Conservation (phyloP, 2,797 vertebrate species). For the Dallia pectoralis region DNA sequence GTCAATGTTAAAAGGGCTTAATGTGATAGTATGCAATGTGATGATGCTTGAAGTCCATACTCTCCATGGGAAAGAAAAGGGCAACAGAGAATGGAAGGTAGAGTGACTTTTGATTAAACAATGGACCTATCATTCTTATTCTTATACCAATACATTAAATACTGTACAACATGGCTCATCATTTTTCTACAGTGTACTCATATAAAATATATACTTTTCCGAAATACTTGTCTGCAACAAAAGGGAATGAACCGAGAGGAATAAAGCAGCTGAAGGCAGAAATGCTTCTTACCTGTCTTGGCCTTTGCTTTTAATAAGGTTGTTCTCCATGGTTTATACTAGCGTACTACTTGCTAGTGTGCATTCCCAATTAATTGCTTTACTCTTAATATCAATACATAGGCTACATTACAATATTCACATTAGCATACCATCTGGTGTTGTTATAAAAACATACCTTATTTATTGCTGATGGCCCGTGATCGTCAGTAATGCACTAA, state of each 20-base stretch:
- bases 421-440: slow-evolving; percentile 5
- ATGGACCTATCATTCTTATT: background rate
- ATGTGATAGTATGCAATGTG: background rate
- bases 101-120: background rate
- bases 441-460: slow-evolving; percentile 6
- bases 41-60: background rate
- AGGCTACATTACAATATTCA: background rate
- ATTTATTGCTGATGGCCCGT: background rate
- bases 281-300: background rate
- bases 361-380: background rate
- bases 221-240: slow-evolving; percentile 42
- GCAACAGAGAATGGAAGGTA: background rate
- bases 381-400: background rate
- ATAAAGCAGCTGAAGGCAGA: background rate
- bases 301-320: background rate
- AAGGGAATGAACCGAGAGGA: slow-evolving; percentile 19
- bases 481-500: background rate
- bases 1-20: background rate
- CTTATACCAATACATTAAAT: background rate
- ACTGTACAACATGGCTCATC: background rate
- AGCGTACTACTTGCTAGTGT: background rate
- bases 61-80: background rate
- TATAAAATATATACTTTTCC: slow-evolving; percentile 27
- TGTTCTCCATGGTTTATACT: slow-evolving; percentile 10
- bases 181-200: too few species aligned